Conservation (phyloP, 1,140 invertebrate species). For the Rhopalosiphum padi region DNA sequence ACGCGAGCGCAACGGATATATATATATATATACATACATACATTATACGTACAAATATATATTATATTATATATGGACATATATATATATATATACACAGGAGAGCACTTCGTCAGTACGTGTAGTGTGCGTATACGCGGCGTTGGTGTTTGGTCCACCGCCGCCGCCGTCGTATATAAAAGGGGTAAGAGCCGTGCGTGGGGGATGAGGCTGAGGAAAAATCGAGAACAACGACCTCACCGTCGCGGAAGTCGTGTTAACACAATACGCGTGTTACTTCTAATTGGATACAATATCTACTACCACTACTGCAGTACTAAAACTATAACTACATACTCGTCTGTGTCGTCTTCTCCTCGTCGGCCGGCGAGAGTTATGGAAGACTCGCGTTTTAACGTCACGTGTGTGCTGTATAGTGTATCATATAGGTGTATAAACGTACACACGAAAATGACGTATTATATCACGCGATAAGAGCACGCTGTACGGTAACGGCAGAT, state of each 20-base stretch:
- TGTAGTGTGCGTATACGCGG: neutral
- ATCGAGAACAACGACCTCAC: neutral
- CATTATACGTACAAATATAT: neutral
- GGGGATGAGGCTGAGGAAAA: neutral
- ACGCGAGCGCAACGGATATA: no score
- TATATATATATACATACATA: no score
- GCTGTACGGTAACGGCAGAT: neutral
- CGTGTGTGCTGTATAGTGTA: neutral
- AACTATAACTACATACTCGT: neutral
- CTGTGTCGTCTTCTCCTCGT: neutral
- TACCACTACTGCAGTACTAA: neutral
- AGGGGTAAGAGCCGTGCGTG: neutral
- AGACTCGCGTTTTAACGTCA: neutral
- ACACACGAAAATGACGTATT: neutral
- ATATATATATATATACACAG: neutral
- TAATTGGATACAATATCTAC: constrained; percentile 34
- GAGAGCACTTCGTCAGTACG: neutral
- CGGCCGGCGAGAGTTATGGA: neutral
- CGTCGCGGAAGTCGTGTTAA: neutral
- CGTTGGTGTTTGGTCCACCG: neutral
- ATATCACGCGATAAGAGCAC: neutral
- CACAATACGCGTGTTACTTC: constrained; percentile 25
- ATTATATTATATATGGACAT: neutral
- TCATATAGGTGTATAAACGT: neutral
- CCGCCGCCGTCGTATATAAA: neutral